Evolutionary conservation across 1,140 invertebrate genomes (phyloP).

Genomic region (Coptotermes formosanus): DNA sequence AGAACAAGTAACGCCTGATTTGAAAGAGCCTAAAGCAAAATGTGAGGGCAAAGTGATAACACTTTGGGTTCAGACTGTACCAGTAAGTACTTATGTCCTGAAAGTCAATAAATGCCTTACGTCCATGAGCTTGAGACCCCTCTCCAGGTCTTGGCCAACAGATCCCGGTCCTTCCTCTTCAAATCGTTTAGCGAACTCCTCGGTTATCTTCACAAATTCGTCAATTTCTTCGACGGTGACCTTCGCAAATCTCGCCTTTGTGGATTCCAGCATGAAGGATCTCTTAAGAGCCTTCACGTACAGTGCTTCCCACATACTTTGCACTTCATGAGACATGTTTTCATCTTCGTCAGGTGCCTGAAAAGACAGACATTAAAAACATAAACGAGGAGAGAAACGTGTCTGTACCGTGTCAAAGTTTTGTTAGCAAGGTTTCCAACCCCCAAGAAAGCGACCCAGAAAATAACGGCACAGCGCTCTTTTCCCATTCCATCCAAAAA

Average conservation of each 20-base stretch:
- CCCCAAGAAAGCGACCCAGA: too few relatives aligned
- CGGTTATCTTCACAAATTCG: constrained; percentile 64
- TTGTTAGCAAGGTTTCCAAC: too few relatives aligned
- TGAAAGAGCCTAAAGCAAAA: not conserved
- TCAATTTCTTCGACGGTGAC: constrained; percentile 70
- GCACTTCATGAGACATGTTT: constrained; percentile 56
- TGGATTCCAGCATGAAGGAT: constrained; percentile 64
- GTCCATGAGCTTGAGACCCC: constrained; percentile 51
- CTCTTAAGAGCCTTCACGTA: constrained; percentile 66
- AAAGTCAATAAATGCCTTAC: not conserved
- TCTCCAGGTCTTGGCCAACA: constrained; percentile 72
- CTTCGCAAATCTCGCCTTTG: constrained; percentile 73
- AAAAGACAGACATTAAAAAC: not conserved
- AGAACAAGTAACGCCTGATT: not conserved
- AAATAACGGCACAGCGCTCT: too few relatives aligned
- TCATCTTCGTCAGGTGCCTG: constrained; percentile 54
- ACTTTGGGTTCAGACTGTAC: not conserved
- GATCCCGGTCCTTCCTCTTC: constrained; percentile 71
- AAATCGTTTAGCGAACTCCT: constrained; percentile 70
- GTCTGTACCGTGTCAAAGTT: too few relatives aligned
- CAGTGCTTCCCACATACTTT: constrained; percentile 65
- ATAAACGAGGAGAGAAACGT: not conserved
- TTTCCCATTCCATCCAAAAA: too few relatives aligned
- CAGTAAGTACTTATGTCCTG: too few relatives aligned
- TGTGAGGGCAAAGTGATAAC: not conserved